phyloP scores from a whole-genome alignment of 2,888 invertebrate genomes.

The Pycnomerus fuliginosus region DNA sequence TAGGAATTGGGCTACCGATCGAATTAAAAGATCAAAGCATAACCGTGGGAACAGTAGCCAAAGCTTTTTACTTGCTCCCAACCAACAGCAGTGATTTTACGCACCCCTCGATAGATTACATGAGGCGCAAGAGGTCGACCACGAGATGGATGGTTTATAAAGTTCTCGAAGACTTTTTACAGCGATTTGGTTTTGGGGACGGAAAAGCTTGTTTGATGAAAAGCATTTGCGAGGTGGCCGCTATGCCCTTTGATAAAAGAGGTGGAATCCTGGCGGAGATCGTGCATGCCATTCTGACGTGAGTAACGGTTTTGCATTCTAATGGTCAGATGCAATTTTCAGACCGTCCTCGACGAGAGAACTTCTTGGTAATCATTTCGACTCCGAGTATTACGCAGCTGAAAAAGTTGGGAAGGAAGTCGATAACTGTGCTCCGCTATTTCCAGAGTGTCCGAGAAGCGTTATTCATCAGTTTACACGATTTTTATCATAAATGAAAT shows the following conservation, averaged over 20 bases:
- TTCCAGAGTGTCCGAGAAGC: conserved; percentile 64
- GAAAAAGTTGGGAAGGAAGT: conserved; percentile 64
- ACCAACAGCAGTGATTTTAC: conserved; percentile 63
- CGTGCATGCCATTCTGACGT: conserved; percentile 69
- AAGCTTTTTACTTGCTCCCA: conserved; percentile 67
- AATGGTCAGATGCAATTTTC: conserved; percentile 31
- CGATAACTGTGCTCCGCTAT: conserved; percentile 59
- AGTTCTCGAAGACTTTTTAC: conserved; percentile 41
- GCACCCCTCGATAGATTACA: conserved; percentile 44
- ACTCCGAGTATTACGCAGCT: conserved; percentile 73
- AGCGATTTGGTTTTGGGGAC: conserved; percentile 61
- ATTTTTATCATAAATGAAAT: conserved; percentile 14
- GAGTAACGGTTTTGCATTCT: conserved; percentile 45
- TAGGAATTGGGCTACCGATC: conserved; percentile 67
- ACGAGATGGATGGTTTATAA: conserved; percentile 47
- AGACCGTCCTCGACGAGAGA: conserved; percentile 74
- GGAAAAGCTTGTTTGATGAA: conserved; percentile 72
- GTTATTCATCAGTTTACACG: conserved; percentile 62
- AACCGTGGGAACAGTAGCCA: conserved; percentile 65
- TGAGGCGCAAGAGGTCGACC: conserved; percentile 39
- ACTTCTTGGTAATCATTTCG: conserved; percentile 61
- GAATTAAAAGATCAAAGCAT: conserved; percentile 63
- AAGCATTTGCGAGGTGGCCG: conserved; percentile 71
- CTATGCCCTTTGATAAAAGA: conserved; percentile 55
- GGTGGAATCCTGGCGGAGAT: conserved; percentile 69